Percentiles rank a stretch among this genome's conserved stretches.
Conservation (phyloP, 2,888 invertebrate genomes). For the Cistogaster globosa region DNA sequence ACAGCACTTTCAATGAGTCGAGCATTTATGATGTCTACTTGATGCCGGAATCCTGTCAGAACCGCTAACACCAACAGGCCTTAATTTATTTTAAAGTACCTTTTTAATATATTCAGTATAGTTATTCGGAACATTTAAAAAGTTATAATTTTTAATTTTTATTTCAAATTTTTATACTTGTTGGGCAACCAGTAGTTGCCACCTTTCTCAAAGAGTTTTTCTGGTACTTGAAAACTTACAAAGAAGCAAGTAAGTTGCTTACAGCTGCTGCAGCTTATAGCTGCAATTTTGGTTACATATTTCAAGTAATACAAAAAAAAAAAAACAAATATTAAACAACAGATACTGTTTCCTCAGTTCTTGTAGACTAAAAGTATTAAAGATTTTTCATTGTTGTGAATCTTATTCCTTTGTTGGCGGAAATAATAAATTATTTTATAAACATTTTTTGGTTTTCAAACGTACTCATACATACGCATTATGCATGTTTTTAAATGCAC, state of each 20-base stretch:
- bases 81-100: no score
- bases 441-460: slow-evolving; percentile 16
- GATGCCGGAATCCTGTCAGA: no score
- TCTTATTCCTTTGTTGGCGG: slow-evolving; percentile 13
- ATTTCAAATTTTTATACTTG: no score
- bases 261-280: slow-evolving; percentile 33
- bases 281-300: slow-evolving; percentile 19
- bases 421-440: slow-evolving; percentile 59
- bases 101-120: no score
- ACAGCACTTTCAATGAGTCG: no score
- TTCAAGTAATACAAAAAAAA: slow-evolving; percentile 5
- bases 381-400: slow-evolving; percentile 3
- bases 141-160: no score
- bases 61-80: no score
- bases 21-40: no score
- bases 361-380: slow-evolving; percentile 16
- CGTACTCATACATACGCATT: neutral
- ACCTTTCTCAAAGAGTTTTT: neutral
- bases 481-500: neutral
- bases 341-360: neutral
- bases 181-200: no score
- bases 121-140: no score
- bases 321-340: slow-evolving; percentile 19
- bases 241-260: slow-evolving; percentile 24
- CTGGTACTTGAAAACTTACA: neutral